Conservation (phyloP, 2,797 vertebrate species). For the Clangula hyemalis region DNA sequence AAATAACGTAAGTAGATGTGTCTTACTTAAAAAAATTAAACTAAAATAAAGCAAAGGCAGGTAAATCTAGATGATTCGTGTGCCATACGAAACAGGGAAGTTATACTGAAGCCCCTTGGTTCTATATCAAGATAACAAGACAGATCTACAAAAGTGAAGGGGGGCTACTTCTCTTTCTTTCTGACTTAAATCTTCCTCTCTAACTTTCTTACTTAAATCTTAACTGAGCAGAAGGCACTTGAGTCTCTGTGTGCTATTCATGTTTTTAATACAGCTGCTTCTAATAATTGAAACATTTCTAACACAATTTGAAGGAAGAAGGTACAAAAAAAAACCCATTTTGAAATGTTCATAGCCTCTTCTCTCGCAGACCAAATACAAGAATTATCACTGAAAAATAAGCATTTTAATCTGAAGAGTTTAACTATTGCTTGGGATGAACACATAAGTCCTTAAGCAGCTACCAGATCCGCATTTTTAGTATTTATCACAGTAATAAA, state of each 20-base stretch:
- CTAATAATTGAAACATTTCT: background rate
- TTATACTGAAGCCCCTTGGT: background rate
- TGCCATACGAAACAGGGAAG: background rate
- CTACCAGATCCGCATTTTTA: background rate
- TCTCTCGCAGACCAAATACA: background rate
- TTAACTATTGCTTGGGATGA: slow-evolving; percentile 20
- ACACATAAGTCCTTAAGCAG: background rate
- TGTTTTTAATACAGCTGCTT: slow-evolving; percentile 24
- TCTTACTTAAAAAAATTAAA: background rate
- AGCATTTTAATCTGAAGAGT: slow-evolving; percentile 20
- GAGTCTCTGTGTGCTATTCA: background rate
- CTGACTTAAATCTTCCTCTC: background rate
- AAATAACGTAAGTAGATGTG: background rate
- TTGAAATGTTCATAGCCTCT: background rate
- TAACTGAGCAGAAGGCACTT: background rate
- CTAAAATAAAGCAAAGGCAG: background rate
- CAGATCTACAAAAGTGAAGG: background rate
- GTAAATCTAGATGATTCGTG: background rate
- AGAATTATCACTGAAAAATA: background rate
- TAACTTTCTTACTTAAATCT: background rate
- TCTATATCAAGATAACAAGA: background rate
- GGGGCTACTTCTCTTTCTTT: background rate
- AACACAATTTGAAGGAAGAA: background rate
- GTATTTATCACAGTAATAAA: background rate
- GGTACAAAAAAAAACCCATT: background rate